These are phyloP conservation scores for western clawed frog (Xenopus tropicalis) DNA, from an alignment of 2,113 vertebrate genomes.

Conservation along the genomic window DNA sequence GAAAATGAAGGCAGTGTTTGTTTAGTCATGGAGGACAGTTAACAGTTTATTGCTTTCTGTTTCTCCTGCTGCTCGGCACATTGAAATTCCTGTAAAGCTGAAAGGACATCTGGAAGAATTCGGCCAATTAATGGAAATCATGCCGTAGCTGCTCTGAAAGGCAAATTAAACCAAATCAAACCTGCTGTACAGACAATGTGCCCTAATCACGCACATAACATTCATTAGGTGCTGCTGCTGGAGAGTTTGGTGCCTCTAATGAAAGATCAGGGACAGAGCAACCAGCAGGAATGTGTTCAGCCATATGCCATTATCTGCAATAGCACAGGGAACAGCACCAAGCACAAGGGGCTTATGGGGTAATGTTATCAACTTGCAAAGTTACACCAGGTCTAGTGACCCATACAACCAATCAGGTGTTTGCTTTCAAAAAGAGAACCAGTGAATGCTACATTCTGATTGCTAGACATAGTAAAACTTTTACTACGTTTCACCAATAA, in stretches of 20 bases:
- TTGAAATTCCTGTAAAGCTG: conserved; percentile 82
- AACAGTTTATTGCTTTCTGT: conserved; percentile 75
- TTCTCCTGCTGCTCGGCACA: conserved; percentile 74
- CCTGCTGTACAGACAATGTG: conserved; percentile 80
- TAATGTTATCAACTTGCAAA: too few species aligned
- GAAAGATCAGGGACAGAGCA: conserved; percentile 84
- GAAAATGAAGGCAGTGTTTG: conserved; percentile 78
- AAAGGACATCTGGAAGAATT: conserved; percentile 86
- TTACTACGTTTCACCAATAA: too few species aligned
- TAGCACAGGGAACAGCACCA: conserved; percentile 75
- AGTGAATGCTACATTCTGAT: too few species aligned
- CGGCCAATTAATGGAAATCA: conserved; percentile 81
- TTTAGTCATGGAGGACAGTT: conserved; percentile 78
- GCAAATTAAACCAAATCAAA: conserved; percentile 82
- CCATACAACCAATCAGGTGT: too few species aligned
- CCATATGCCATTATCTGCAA: conserved; percentile 78
- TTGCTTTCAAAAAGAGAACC: too few species aligned
- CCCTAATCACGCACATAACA: conserved; percentile 81
- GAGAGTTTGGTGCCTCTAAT: conserved; percentile 81
- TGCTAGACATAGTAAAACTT: too few species aligned
- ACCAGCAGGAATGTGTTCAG: conserved; percentile 72
- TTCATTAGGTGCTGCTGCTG: conserved; percentile 76
- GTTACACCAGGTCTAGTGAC: too few species aligned
- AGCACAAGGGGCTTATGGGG: conserved; percentile 60
- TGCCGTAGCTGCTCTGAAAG: conserved; percentile 75